Percentiles rank a stretch among this genome's conserved stretches.
Conservation (phyloP, 2,888 invertebrate genomes). For the Meiosimyza decipiens region DNA sequence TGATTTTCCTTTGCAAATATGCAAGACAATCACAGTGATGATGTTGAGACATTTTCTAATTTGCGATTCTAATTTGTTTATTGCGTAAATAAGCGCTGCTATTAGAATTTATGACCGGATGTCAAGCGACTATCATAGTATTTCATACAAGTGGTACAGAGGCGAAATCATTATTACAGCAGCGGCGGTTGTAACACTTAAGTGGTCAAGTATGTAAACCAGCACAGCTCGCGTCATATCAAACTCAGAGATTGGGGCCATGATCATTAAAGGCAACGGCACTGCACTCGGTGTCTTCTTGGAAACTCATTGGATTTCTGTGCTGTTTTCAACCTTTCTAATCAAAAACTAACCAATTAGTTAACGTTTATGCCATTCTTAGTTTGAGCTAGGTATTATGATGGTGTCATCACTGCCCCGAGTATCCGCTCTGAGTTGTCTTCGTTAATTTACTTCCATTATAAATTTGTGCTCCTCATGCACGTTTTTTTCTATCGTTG, state of each 20-base stretch:
- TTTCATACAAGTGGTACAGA: too few relatives aligned
- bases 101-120: conserved; percentile 38
- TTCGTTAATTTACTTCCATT: too few relatives aligned
- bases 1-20: background rate
- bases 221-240: too few relatives aligned
- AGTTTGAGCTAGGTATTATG: too few relatives aligned
- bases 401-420: too few relatives aligned
- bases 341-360: conserved; percentile 25
- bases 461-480: too few relatives aligned
- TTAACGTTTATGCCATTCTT: too few relatives aligned
- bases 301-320: background rate
- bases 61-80: conserved; percentile 38
- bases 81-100: conserved; percentile 32
- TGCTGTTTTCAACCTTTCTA: background rate
- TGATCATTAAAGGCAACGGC: conserved; percentile 17
- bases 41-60: conserved; percentile 24
- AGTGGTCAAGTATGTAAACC: too few relatives aligned
- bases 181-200: too few relatives aligned
- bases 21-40: conserved; percentile 1
- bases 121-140: conserved; percentile 13
- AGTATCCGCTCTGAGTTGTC: too few relatives aligned
- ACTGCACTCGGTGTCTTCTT: background rate
- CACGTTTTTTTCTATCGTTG: background rate
- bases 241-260: conserved; percentile 22
- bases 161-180: too few relatives aligned